Evolutionary conservation across 2,797 vertebrate genomes (phyloP).

Genomic region (Ptychadena robeensis): DNA sequence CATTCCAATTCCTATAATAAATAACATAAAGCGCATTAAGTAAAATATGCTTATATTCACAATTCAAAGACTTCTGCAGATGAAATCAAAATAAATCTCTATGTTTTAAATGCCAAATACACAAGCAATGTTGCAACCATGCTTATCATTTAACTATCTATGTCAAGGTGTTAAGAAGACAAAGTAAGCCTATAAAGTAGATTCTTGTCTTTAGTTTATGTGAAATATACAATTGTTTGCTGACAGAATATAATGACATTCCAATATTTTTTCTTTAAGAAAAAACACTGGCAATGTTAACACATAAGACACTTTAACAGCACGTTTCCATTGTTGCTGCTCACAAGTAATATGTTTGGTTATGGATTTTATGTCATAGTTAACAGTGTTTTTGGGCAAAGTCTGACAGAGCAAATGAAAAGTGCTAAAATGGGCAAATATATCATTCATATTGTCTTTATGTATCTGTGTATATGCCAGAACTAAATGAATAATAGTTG

Average conservation of each 20-base stretch:
- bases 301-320: neutral
- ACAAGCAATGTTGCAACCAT: neutral
- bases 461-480: neutral
- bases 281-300: neutral
- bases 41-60: constrained; percentile 10
- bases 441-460: neutral
- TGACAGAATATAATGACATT: neutral
- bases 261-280: neutral
- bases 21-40: constrained; percentile 6
- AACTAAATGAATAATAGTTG: too few relatives aligned
- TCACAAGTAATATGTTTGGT: neutral
- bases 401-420: neutral
- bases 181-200: neutral
- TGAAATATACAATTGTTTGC: neutral
- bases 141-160: neutral
- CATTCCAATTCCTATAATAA: neutral
- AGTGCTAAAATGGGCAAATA: neutral
- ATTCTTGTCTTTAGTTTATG: neutral
- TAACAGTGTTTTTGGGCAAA: neutral
- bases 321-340: neutral
- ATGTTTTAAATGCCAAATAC: neutral
- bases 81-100: constrained; percentile 6
- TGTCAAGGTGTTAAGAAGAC: neutral
- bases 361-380: neutral
- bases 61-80: constrained; percentile 4